A percentile compares a stretch with the other conserved stretches of the same genome.
phyloP scores from a whole-genome alignment of 2,888 invertebrate genomes.

The Tinea trinotella region DNA sequence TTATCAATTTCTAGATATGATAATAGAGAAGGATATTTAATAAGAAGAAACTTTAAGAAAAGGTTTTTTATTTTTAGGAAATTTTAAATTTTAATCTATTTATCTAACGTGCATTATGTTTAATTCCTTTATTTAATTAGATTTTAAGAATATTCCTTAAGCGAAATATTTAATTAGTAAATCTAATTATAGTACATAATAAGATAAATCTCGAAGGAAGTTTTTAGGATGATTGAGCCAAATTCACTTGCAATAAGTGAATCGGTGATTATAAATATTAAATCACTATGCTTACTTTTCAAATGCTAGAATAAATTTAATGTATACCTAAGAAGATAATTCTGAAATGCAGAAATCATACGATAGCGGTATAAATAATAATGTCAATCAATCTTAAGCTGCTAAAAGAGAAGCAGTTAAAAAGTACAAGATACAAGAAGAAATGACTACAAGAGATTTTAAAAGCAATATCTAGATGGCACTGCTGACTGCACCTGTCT shows the following conservation, averaged over 20 bases:
- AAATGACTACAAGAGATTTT: slow-evolving; percentile 42
- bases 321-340: background rate
- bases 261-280: no score
- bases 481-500: slow-evolving; percentile 67
- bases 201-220: slow-evolving; percentile 5
- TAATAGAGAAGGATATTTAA: slow-evolving; percentile 26
- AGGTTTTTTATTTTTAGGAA: slow-evolving; percentile 46
- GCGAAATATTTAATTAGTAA: background rate
- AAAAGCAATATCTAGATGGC: slow-evolving; percentile 62
- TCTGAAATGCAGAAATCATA: background rate
- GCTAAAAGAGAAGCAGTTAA: background rate
- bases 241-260: no score
- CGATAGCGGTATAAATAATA: background rate
- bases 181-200: background rate
- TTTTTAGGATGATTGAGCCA: no score
- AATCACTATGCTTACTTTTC: slow-evolving; percentile 43
- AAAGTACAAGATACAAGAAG: slow-evolving; percentile 24
- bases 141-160: slow-evolving; percentile 32
- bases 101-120: slow-evolving; percentile 68
- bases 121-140: slow-evolving; percentile 57
- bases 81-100: slow-evolving; percentile 58
- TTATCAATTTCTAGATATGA: slow-evolving; percentile 60
- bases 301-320: slow-evolving; percentile 45
- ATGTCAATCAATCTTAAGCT: background rate
- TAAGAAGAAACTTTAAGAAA: slow-evolving; percentile 32